Base-by-base conservation (phyloP, 2,113 vertebrate genomes). In the Ceuthmochares aereus region DNA sequence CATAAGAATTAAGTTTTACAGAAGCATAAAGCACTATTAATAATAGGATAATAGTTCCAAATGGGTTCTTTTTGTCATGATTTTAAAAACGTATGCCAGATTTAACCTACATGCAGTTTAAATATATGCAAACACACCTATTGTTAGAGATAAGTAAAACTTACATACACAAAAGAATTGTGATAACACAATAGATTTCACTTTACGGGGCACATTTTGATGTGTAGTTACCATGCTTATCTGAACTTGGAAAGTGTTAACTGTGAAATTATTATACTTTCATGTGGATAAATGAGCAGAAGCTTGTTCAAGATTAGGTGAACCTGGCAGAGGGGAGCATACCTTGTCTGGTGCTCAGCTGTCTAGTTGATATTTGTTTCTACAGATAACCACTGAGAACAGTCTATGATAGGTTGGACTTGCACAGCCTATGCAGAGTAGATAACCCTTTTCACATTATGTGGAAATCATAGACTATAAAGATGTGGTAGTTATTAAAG, bases 201-300 rank as follows among this genome's bases (percentile, higher is more conserved):
- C 26, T 87, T 47, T 4, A 23, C 1, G 4, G 17, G 34, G 7
- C 20, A 5, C 1, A 0, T 18, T 64, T 70, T 22, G 27, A 7
- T n/a, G 12, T 47, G 18, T 43, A 40, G 15, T 25, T 70, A 74
- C n/a, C 32, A 7, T 20, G 34, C 10, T 82, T 27, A 45, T 20
- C 42, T 47, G 29, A 22, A 42, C 34, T 81, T 55, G 37, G 34
- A 27, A 90, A 76, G 16, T 5, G 23, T 15, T 9, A 25, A 40
- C 52, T 95, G 49, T 52, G 26, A 79, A 42, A 63, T 59, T 63
- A 47, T 18, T 19, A 19, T 47, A 47, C 18, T 45, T 62, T 9
- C 4, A 37, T 6, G 29, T 63, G 40, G 7, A 17, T 40, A 7
- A 43, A 43, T 23, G 26, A 60, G 25, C 12, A 85, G 67, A 45